A percentile compares a stretch with the other conserved stretches of the same genome.
Conservation (phyloP, 2,888 invertebrate species). For the Eristalis pertinax region DNA sequence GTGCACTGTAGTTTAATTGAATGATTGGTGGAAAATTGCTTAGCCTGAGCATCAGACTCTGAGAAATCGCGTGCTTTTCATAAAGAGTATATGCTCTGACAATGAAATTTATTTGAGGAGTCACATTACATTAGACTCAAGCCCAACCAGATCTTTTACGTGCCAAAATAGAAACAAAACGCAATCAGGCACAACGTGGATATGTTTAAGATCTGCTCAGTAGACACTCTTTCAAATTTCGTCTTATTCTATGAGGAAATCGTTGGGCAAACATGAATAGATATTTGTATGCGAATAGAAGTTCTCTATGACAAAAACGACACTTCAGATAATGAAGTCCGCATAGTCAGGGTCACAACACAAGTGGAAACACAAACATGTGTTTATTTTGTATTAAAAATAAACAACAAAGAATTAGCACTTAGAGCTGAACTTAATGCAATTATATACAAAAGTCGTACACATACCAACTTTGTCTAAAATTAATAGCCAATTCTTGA, state of each 20-base stretch:
- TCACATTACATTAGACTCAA: not conserved
- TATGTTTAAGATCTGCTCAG: not conserved
- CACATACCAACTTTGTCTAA: slow-evolving; percentile 85
- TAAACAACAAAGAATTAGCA: slow-evolving; percentile 29
- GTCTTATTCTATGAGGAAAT: not conserved
- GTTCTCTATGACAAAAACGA: not conserved
- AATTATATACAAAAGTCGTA: slow-evolving; percentile 1
- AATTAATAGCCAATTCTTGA: slow-evolving; percentile 84
- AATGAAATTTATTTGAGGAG: not conserved
- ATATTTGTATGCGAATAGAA: not conserved
- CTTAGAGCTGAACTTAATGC: slow-evolving; percentile 7
- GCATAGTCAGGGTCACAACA: not conserved
- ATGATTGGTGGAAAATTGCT: not conserved
- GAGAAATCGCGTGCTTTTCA: not conserved
- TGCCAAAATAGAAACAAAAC: not conserved
- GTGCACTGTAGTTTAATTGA: not conserved
- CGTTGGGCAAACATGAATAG: not conserved
- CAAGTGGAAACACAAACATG: not conserved
- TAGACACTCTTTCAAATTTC: too few relatives aligned
- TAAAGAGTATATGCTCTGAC: not conserved
- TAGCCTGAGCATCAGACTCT: not conserved
- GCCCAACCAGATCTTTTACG: not conserved
- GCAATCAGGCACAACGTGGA: not conserved
- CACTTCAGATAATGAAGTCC: not conserved
- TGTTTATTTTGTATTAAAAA: not conserved